Evolutionary conservation across 92 coral and sea anemone species (phyloP).

Genomic region (Phenganax subtilis): DNA sequence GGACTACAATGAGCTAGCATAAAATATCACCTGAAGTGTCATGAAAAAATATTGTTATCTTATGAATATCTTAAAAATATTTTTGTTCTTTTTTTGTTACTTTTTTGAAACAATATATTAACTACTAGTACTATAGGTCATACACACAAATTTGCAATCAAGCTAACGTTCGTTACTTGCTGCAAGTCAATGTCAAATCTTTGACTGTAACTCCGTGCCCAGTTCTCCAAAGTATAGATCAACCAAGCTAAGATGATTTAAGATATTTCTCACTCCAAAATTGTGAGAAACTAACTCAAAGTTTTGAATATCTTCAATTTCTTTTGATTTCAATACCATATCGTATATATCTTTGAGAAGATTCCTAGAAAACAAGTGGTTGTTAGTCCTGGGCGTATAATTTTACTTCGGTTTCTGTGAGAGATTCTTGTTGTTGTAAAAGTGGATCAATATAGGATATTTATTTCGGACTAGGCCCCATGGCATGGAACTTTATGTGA

Average conservation of each 20-base stretch:
- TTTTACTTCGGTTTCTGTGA: no score
- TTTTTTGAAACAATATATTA: background rate
- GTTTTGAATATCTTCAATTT: slow-evolving; percentile 40
- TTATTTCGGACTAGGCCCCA: no score
- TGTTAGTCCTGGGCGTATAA: no score
- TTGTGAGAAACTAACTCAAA: slow-evolving; percentile 40
- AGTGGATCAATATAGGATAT: no score
- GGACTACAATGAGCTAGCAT: no score
- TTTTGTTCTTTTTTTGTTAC: background rate
- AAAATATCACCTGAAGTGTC: no score
- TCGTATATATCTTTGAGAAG: slow-evolving; percentile 38
- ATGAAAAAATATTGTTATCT: no score
- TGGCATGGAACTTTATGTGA: no score
- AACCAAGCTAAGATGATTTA: slow-evolving; percentile 37
- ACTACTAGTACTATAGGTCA: background rate
- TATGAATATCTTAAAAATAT: background rate
- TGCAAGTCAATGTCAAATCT: background rate
- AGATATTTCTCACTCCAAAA: slow-evolving; percentile 36
- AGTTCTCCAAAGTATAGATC: slow-evolving; percentile 40
- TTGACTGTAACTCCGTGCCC: slow-evolving; percentile 31
- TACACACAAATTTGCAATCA: background rate
- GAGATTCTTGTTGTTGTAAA: no score
- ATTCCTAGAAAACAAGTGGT: slow-evolving; percentile 3
- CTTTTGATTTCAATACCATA: slow-evolving; percentile 41
- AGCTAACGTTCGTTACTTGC: background rate